These are phyloP conservation scores for Hydrotaea diabolus DNA, from an alignment of 2,888 invertebrate genomes.

Conservation along the genomic window DNA sequence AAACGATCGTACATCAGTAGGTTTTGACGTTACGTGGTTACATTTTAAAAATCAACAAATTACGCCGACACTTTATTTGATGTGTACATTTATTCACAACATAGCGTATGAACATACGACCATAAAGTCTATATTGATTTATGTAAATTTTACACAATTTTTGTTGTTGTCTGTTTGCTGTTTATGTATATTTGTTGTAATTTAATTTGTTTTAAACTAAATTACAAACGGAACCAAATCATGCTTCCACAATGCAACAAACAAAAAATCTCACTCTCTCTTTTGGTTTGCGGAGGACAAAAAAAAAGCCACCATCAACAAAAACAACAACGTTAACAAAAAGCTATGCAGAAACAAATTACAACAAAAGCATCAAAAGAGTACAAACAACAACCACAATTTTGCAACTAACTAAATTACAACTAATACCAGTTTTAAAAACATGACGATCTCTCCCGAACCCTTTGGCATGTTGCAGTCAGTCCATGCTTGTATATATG, in stretches of 20 bases:
- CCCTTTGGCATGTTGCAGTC: background rate
- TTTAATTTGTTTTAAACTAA: conserved; percentile 35
- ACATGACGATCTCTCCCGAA: conserved; percentile 24
- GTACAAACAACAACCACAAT: conserved; percentile 42
- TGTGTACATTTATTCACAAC: background rate
- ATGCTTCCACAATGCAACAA: conserved; percentile 7
- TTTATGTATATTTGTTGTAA: conserved; percentile 9
- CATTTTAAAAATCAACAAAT: conserved; percentile 7
- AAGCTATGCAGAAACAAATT: conserved; percentile 37
- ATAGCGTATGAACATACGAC: background rate
- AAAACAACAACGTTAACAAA: background rate
- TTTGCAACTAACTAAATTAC: conserved; percentile 56
- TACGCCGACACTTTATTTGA: background rate
- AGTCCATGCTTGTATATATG: background rate
- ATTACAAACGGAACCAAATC: conserved; percentile 34
- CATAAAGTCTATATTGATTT: conserved; percentile 20
- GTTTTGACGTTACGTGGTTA: background rate
- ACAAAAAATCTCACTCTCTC: conserved; percentile 8
- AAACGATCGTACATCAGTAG: background rate
- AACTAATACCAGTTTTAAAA: conserved; percentile 47
- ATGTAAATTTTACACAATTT: conserved; percentile 6
- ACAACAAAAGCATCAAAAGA: conserved; percentile 26
- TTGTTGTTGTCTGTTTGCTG: background rate
- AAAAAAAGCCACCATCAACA: background rate
- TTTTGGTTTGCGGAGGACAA: conserved; percentile 4